A percentile compares a stretch with the other conserved stretches of the same genome.
phyloP scores from a whole-genome alignment of 2,888 invertebrate species.

The Himalopsyche kuldschensis region DNA sequence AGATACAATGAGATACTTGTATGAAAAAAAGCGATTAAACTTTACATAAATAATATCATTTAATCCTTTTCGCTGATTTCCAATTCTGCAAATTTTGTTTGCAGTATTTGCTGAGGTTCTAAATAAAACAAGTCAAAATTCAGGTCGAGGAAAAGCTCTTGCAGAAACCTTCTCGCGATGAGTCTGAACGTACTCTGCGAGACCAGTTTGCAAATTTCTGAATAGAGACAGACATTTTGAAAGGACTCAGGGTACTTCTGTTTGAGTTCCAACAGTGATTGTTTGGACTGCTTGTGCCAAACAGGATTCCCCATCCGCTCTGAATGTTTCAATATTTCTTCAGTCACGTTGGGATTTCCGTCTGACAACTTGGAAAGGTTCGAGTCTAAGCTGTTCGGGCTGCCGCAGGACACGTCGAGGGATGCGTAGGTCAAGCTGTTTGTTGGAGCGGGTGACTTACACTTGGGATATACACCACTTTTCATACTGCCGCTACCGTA shows the following conservation, averaged over 20 bases:
- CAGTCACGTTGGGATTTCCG: constrained; percentile 26
- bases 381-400: constrained; percentile 38
- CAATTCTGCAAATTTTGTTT: constrained; percentile 25
- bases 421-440: constrained; percentile 33
- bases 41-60: neutral
- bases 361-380: constrained; percentile 37
- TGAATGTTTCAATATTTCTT: constrained; percentile 66
- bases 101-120: constrained; percentile 57
- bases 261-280: constrained; percentile 74
- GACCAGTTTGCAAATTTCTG: constrained; percentile 82
- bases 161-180: constrained; percentile 82
- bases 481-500: constrained; percentile 41
- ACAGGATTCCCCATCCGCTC: constrained; percentile 79
- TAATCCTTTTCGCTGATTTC: neutral
- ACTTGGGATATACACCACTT: constrained; percentile 20
- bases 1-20: neutral
- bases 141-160: constrained; percentile 90
- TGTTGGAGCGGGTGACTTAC: constrained; percentile 24
- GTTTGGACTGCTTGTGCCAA: constrained; percentile 78
- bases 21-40: neutral
- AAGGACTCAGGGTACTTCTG: constrained; percentile 73
- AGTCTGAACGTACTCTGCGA: constrained; percentile 80
- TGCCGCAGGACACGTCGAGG: constrained; percentile 36
- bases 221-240: constrained; percentile 89
- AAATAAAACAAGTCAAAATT: constrained; percentile 66